A percentile compares a stretch with the other conserved stretches of the same genome.
Evolutionary conservation across 2,797 vertebrate species (phyloP).

Genomic region (Myotis planiceps): DNA sequence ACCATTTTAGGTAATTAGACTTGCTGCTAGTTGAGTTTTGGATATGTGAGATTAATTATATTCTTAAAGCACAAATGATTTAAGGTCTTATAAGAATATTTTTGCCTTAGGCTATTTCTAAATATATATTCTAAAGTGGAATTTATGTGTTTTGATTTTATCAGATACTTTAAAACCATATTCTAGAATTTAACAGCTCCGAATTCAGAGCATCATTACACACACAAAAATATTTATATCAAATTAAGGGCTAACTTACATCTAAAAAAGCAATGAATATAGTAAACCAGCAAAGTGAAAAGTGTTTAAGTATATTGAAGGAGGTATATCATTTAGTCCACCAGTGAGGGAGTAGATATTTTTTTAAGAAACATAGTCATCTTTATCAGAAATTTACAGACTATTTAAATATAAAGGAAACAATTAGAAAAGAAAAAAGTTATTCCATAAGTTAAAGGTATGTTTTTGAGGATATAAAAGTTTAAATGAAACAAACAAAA

Average conservation of each 20-base stretch:
- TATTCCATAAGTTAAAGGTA: neutral
- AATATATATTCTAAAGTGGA: slow-evolving; percentile 19
- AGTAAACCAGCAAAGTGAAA: slow-evolving; percentile 6
- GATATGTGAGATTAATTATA: slow-evolving; percentile 40
- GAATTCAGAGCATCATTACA: neutral
- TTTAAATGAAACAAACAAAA: neutral
- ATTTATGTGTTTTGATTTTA: slow-evolving; percentile 42
- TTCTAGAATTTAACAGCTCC: slow-evolving; percentile 1
- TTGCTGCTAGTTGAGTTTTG: neutral
- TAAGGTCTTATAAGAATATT: slow-evolving; percentile 50
- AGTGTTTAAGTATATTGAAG: neutral
- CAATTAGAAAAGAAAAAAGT: neutral
- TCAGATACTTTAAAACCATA: slow-evolving; percentile 32
- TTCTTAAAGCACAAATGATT: slow-evolving; percentile 20
- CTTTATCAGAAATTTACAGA: neutral
- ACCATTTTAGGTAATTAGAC: slow-evolving; percentile 44
- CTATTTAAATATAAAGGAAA: slow-evolving; percentile 46
- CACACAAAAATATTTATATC: neutral
- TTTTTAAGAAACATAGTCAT: neutral
- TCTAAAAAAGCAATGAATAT: neutral
- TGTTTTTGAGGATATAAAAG: slow-evolving; percentile 31
- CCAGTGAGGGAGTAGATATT: neutral
- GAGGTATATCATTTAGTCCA: neutral
- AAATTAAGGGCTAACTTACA: neutral
- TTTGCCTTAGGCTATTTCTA: slow-evolving; percentile 47